A percentile compares a stretch with the other conserved stretches of the same genome.
Evolutionary conservation across 2,888 invertebrate species (phyloP).

Genomic region (Enchytraeus crypticus): DNA sequence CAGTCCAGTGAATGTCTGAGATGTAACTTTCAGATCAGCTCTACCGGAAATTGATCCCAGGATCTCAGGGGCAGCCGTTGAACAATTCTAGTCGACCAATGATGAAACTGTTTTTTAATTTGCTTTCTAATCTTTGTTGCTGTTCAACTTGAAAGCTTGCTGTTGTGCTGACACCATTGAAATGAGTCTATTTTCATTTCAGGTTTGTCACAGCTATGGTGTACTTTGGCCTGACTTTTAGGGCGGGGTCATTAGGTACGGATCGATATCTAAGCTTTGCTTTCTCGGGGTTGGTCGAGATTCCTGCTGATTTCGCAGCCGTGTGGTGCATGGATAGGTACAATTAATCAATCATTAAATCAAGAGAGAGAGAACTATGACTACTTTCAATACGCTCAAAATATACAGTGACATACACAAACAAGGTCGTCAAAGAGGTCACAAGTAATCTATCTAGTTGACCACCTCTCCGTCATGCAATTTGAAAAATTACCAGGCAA

Average conservation of each 20-base stretch:
- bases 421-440: no score
- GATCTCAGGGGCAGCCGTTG: not conserved
- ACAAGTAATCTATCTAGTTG: no score
- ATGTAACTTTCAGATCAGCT: no score
- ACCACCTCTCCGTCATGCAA: no score
- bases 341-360: no score
- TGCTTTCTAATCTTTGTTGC: not conserved
- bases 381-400: no score
- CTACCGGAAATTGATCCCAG: no score
- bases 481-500: no score
- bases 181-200: constrained; percentile 4
- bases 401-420: no score
- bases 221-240: constrained; percentile 71
- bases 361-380: no score
- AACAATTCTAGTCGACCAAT: not conserved
- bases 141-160: not conserved
- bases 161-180: not conserved
- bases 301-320: constrained; percentile 54
- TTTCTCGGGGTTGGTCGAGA: constrained; percentile 66
- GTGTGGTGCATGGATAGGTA: constrained; percentile 57
- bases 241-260: constrained; percentile 63
- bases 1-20: no score
- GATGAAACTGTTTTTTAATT: not conserved
- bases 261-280: constrained; percentile 66
- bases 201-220: constrained; percentile 71